Conservation (phyloP, 2,888 invertebrate species). For the Drosophila meridiana region DNA sequence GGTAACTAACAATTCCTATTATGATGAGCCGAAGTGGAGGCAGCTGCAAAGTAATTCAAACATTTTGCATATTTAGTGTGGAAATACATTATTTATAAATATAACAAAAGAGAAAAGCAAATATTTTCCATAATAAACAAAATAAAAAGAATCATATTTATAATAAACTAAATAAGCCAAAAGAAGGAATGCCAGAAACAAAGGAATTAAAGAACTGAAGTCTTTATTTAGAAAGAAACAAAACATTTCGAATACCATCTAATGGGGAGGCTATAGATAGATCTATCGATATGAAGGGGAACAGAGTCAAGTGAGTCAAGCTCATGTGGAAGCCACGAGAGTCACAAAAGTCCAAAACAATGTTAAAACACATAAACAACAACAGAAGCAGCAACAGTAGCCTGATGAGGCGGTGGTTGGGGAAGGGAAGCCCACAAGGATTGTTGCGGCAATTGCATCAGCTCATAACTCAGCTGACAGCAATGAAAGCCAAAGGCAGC, state of each 20-base stretch:
- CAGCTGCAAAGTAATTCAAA: constrained; percentile 7
- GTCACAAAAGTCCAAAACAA: constrained; percentile 17
- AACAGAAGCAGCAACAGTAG: neutral
- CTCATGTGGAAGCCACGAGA: constrained; percentile 2
- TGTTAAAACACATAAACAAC: constrained; percentile 29
- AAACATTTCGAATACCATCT: neutral
- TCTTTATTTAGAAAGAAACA: neutral
- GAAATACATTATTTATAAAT: constrained; percentile 20
- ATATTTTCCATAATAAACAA: constrained; percentile 22
- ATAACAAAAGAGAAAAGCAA: neutral
- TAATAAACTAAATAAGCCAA: constrained; percentile 3
- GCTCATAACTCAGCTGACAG: constrained; percentile 66
- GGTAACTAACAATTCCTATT: neutral
- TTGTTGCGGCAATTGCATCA: constrained; percentile 54
- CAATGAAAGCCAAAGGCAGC: constrained; percentile 51
- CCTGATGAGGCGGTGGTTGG: neutral
- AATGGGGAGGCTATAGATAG: neutral
- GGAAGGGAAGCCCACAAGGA: constrained; percentile 18
- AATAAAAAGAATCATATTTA: constrained; percentile 16
- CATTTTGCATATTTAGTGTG: constrained; percentile 1
- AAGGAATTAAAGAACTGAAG: neutral
- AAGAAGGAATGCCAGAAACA: neutral
- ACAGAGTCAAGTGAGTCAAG: constrained; percentile 2
- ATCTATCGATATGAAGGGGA: neutral
- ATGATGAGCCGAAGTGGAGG: neutral